Conservation (phyloP, 2,888 invertebrate genomes). For the Acleris emargana region DNA sequence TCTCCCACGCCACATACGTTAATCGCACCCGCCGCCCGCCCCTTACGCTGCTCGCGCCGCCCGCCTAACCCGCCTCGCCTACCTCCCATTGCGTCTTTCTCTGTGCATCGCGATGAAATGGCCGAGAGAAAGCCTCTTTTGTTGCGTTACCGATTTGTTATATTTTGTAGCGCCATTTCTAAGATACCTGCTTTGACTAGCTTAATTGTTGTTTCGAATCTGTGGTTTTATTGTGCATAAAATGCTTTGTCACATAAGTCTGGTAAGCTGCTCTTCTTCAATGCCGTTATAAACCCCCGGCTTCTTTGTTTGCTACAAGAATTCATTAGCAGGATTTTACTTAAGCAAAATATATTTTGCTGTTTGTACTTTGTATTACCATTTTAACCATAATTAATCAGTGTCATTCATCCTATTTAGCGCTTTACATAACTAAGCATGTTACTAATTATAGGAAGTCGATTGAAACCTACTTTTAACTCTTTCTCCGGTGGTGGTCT, state of each 20-base stretch:
- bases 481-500: too few species aligned
- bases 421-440: too few species aligned
- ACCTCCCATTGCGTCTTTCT: conserved; percentile 47
- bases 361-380: background rate
- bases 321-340: conserved; percentile 58
- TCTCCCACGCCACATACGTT: conserved; percentile 67
- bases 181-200: conserved; percentile 78
- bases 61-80: conserved; percentile 48
- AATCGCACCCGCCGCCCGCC: conserved; percentile 62
- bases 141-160: conserved; percentile 80
- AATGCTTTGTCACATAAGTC: conserved; percentile 81
- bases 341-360: conserved; percentile 38
- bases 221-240: conserved; percentile 76
- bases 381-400: too few species aligned
- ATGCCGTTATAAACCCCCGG: conserved; percentile 51
- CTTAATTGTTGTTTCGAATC: conserved; percentile 81
- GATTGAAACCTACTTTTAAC: too few species aligned
- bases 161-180: conserved; percentile 75
- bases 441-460: too few species aligned
- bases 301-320: conserved; percentile 70
- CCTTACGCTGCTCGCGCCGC: conserved; percentile 41
- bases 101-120: conserved; percentile 75
- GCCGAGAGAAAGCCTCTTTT: conserved; percentile 81
- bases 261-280: conserved; percentile 66
- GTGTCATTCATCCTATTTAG: too few species aligned